Evolutionary conservation across 2,113 vertebrate species (phyloP).

Genomic region (Atlantisia rogersi): DNA sequence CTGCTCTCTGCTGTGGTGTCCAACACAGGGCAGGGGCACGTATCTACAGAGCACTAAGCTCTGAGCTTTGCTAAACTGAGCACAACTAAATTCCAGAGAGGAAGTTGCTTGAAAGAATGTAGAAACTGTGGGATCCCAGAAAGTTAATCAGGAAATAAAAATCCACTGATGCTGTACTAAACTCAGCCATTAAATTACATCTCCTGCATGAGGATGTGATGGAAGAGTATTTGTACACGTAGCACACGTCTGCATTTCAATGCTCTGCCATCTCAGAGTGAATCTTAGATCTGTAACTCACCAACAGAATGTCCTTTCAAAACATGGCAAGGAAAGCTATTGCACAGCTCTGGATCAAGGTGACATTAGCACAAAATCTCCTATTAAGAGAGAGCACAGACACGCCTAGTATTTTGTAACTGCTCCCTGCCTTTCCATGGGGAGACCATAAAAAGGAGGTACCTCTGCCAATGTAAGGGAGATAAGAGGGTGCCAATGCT

Average conservation of each 20-base stretch:
- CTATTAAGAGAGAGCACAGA: neutral
- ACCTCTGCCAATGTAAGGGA: fast-evolving
- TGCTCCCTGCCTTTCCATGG: neutral
- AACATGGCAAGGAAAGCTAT: neutral
- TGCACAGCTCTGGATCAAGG: neutral
- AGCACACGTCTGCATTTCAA: fast-evolving
- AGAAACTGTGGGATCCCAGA: neutral
- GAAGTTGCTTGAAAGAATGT: neutral
- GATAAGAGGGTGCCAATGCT: neutral
- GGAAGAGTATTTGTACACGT: neutral
- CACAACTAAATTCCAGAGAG: neutral
- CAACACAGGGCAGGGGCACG: neutral
- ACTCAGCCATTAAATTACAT: neutral
- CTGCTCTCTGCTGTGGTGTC: neutral
- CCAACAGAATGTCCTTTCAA: neutral
- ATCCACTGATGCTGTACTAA: neutral
- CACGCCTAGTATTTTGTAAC: fast-evolving
- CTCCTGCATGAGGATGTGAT: neutral
- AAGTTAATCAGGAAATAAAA: neutral
- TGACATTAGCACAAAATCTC: fast-evolving
- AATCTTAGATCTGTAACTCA: neutral
- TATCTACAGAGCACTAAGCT: neutral
- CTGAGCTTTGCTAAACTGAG: neutral
- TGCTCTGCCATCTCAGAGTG: neutral
- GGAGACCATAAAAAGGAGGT: neutral